Percentiles rank a stretch among this genome's conserved stretches.
phyloP scores from a whole-genome alignment of 2,888 invertebrate species.

The Alloscopus bannaensis region DNA sequence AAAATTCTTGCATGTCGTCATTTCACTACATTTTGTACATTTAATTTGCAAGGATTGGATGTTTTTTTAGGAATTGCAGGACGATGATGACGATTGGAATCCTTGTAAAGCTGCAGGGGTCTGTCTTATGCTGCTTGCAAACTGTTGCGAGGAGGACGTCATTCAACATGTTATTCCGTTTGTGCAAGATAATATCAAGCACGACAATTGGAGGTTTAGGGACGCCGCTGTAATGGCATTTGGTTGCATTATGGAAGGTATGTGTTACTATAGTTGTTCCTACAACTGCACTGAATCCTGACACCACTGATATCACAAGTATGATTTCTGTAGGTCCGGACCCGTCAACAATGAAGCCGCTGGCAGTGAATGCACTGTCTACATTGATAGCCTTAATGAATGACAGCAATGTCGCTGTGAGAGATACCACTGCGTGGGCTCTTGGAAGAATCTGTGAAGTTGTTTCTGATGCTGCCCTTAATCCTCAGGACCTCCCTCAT shows the following conservation, averaged over 20 bases:
- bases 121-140: constrained; percentile 97
- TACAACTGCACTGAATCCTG: background rate
- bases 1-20: too few species aligned
- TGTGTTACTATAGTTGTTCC: background rate
- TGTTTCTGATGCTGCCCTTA: constrained; percentile 95
- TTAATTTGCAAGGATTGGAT: too few species aligned
- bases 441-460: constrained; percentile 98
- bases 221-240: constrained; percentile 99
- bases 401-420: constrained; percentile 93
- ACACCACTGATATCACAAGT: background rate
- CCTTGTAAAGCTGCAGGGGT: constrained; percentile 99
- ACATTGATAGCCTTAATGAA: constrained; percentile 96
- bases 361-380: constrained; percentile 98
- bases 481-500: constrained; percentile 87
- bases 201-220: constrained; percentile 91
- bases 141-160: constrained; percentile 97
- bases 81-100: constrained; percentile 99
- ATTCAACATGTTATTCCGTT: constrained; percentile 97
- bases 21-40: too few species aligned
- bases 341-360: constrained; percentile 87
- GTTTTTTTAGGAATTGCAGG: constrained; percentile 85
- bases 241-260: constrained; percentile 78
- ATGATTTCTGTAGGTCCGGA: constrained; percentile 79
- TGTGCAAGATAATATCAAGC: constrained; percentile 95
- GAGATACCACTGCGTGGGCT: constrained; percentile 99